Evolutionary conservation across 1,140 invertebrate genomes (phyloP), one percentile per base, ranked within the genome.

Genomic region (Tenebrio molitor): DNA sequence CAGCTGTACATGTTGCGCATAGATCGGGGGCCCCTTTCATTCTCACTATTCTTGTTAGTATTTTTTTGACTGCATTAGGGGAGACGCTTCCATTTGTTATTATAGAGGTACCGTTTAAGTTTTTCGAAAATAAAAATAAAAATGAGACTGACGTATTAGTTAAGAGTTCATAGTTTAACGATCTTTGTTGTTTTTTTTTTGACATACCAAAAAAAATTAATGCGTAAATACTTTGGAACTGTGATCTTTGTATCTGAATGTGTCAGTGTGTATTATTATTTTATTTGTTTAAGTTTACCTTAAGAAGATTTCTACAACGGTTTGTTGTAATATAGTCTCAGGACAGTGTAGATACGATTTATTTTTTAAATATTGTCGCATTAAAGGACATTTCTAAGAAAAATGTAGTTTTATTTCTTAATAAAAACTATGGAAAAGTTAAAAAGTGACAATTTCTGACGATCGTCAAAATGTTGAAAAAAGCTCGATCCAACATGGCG

Each of bases 371-470:
- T 19, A 50, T 50, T 50, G 44, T 50, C 44, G 8, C 10, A 50
- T 50, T 50, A 50, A 50, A 50, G 44, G 44, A 50, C 44, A 50
- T 50, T 50, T 50, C 21, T 50, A n/a, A 50, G 21, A 29, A 29
- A 29, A n/a, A n/a, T n/a, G n/a, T n/a, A n/a, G n/a, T n/a, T n/a
- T n/a, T n/a, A n/a, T n/a, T n/a, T n/a, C n/a, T n/a, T n/a, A n/a
- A n/a, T n/a, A n/a, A n/a, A n/a, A n/a, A n/a, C n/a, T n/a, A n/a
- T n/a, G n/a, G n/a, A n/a, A n/a, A n/a, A n/a, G n/a, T n/a, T n/a
- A n/a, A n/a, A n/a, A n/a, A n/a, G n/a, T n/a, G n/a, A n/a, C n/a
- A n/a, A n/a, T n/a, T n/a, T n/a, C n/a, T n/a, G n/a, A n/a, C n/a
- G n/a, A n/a, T n/a, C n/a, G n/a, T n/a, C n/a, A n/a, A n/a, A n/a